Evolutionary conservation across 2,797 vertebrate genomes (phyloP).

Genomic region (Chaunax sp.): DNA sequence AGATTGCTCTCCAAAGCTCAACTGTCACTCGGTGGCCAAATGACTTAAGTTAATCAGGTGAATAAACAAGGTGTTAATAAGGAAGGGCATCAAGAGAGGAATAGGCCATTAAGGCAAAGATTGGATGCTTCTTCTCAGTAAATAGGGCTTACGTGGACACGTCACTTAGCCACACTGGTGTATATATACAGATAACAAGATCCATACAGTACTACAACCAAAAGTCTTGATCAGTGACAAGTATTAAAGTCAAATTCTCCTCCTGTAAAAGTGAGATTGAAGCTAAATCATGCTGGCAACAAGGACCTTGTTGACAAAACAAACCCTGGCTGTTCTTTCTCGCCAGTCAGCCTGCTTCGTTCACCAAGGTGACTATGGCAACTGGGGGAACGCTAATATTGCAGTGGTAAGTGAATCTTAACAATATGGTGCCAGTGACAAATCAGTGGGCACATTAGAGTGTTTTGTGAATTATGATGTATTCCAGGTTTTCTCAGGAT

Average conservation of each 20-base stretch:
- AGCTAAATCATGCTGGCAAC: slow-evolving; percentile 76
- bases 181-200: slow-evolving; percentile 67
- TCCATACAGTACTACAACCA: slow-evolving; percentile 13
- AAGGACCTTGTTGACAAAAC: slow-evolving; percentile 76
- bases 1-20: slow-evolving; percentile 26
- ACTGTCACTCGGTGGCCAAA: slow-evolving; percentile 45
- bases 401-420: slow-evolving; percentile 76
- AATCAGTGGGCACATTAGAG: background rate
- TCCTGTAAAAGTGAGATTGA: slow-evolving; percentile 18
- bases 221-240: slow-evolving; percentile 44
- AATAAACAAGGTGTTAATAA: slow-evolving; percentile 75
- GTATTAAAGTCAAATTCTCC: slow-evolving; percentile 15
- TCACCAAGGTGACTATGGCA: slow-evolving; percentile 81
- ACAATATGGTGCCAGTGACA: background rate
- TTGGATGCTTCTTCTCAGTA: slow-evolving; percentile 61
- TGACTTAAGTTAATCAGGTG: slow-evolving; percentile 74
- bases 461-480: slow-evolving; percentile 18
- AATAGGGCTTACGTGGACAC: slow-evolving; percentile 68
- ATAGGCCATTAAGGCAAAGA: slow-evolving; percentile 59
- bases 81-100: slow-evolving; percentile 52
- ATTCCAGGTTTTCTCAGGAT: slow-evolving; percentile 83
- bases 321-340: slow-evolving; percentile 65
- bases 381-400: slow-evolving; percentile 83
- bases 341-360: slow-evolving; percentile 79
- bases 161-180: slow-evolving; percentile 53